Percentiles rank a stretch among this genome's conserved stretches.
These are phyloP conservation scores for Phalacrocorax aristotelis DNA, from an alignment of 2,113 vertebrate species.

Conservation along the genomic window DNA sequence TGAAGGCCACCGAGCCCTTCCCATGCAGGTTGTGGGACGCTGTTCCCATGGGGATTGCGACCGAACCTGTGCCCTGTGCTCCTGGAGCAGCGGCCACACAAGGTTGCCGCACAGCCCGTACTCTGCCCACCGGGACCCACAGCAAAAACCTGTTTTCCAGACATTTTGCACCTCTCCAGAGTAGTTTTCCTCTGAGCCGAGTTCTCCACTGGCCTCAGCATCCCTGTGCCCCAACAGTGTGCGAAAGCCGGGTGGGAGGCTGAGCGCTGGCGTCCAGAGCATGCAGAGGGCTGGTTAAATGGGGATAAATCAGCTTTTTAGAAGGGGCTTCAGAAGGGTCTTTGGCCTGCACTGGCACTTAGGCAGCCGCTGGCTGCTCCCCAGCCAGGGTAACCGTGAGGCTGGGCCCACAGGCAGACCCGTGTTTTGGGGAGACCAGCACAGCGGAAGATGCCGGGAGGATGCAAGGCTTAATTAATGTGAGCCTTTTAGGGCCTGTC, in stretches of 20 bases:
- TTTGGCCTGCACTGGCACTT: neutral
- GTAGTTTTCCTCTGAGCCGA: neutral
- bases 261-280: accelerated
- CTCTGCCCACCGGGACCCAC: neutral
- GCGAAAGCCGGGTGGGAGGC: neutral
- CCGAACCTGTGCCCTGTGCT: accelerated
- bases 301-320: neutral
- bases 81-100: accelerated
- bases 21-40: accelerated
- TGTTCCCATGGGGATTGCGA: neutral
- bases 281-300: neutral
- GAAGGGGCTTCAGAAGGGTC: neutral
- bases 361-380: accelerated
- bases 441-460: neutral
- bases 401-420: neutral
- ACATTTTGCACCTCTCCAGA: neutral
- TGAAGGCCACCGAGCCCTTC: neutral
- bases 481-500: neutral
- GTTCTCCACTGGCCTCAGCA: neutral
- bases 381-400: accelerated
- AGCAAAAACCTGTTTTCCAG: neutral
- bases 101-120: accelerated
- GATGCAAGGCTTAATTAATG: neutral
- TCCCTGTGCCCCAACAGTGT: accelerated
- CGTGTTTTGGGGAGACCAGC: neutral